phyloP scores from a whole-genome alignment of 2,888 invertebrate genomes.

The Mylabris sibirica region DNA sequence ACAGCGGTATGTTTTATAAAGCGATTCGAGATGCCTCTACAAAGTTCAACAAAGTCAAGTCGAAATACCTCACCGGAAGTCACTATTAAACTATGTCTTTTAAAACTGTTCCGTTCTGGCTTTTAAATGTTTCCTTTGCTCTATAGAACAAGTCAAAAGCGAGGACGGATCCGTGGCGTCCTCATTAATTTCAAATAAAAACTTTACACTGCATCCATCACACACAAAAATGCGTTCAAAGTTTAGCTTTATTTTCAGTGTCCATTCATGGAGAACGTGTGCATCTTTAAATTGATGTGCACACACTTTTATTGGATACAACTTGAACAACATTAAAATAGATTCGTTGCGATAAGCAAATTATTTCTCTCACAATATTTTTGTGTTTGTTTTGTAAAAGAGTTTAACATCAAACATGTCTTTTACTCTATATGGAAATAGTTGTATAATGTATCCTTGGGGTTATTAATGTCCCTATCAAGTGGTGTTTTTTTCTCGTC shows the following conservation, averaged over 20 bases:
- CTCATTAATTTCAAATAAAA: slow-evolving; percentile 33
- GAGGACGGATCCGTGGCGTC: slow-evolving; percentile 29
- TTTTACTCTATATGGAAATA: slow-evolving; percentile 23
- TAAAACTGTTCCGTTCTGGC: slow-evolving; percentile 40
- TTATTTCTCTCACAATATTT: slow-evolving; percentile 4
- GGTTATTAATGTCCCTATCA: slow-evolving; percentile 28
- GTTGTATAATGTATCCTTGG: slow-evolving; percentile 17
- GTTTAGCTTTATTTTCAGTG: not conserved
- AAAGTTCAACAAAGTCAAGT: slow-evolving; percentile 8
- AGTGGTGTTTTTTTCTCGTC: slow-evolving; percentile 2
- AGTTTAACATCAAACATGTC: not conserved
- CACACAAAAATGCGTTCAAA: too few relatives aligned
- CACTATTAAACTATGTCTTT: slow-evolving; percentile 42
- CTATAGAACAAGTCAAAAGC: slow-evolving; percentile 30
- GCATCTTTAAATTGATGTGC: not conserved
- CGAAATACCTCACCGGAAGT: slow-evolving; percentile 35
- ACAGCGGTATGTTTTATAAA: not conserved
- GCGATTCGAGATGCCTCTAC: not conserved
- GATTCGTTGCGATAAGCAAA: slow-evolving; percentile 21
- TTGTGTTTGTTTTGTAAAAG: not conserved
- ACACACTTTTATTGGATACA: not conserved
- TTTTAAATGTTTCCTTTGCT: slow-evolving; percentile 34
- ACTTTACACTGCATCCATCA: slow-evolving; percentile 18
- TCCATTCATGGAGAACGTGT: slow-evolving; percentile 12
- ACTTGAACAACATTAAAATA: not conserved